phyloP scores from a whole-genome alignment of 2,113 vertebrate genomes.

The Cranoglanis bouderius region DNA sequence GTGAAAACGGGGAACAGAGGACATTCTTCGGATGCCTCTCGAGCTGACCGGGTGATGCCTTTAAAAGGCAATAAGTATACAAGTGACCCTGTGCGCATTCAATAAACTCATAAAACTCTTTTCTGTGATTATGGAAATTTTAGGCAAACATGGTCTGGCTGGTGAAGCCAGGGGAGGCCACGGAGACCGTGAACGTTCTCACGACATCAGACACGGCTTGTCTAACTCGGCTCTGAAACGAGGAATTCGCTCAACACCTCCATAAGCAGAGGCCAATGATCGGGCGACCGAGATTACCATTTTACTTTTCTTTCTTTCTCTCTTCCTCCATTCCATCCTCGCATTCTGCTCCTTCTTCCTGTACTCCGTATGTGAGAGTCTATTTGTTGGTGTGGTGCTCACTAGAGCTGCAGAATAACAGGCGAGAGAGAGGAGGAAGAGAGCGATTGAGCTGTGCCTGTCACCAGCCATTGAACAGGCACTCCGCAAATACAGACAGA shows the following conservation, averaged over 20 bases:
- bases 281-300: background rate
- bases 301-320: background rate
- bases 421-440: constrained; percentile 11
- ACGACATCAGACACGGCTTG: background rate
- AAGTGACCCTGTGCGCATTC: constrained; percentile 44
- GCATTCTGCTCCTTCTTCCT: constrained; percentile 10
- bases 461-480: constrained; percentile 28
- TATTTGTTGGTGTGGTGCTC: background rate
- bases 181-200: constrained; percentile 8
- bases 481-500: constrained; percentile 17
- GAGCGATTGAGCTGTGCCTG: constrained; percentile 23
- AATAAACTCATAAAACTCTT: constrained; percentile 43
- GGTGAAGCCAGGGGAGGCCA: constrained; percentile 17
- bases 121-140: constrained; percentile 48
- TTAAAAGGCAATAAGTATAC: constrained; percentile 71
- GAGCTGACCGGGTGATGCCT: constrained; percentile 69
- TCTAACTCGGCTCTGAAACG: background rate
- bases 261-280: background rate
- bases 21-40: constrained; percentile 71
- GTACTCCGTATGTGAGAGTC: background rate
- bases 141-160: constrained; percentile 55
- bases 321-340: constrained; percentile 11
- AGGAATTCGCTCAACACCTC: background rate
- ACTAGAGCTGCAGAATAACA: constrained; percentile 29
- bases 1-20: constrained; percentile 57